Base-by-base conservation (phyloP, 1,140 invertebrate species). In the Drosophila insularis region DNA sequence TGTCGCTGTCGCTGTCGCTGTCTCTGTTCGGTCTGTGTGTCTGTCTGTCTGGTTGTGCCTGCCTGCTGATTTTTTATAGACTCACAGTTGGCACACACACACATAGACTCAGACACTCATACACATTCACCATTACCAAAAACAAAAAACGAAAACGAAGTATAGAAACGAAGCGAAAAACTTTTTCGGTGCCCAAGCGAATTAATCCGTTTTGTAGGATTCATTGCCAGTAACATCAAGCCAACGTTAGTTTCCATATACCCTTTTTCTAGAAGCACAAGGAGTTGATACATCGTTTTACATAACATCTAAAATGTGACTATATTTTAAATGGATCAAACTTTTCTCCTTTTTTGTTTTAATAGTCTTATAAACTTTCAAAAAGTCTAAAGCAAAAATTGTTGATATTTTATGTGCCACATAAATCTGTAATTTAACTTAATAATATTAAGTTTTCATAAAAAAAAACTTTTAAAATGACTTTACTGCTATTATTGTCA, bases 201-300 rank as follows among this genome's bases (percentile, higher is more conserved):
- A 85, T 85, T 85, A 85, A 85, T 85, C 81, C 81, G 78, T 85
- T 50, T 85, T 85, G 78, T 85, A 85, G 81, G 81, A 85, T 80
- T 80, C 81, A 80, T 80, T 80, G 74, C 54, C 81, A 72, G 70
- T 80, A 77, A 85, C 81, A 85, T 75, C 31, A 71, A 76, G 55
- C 72, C 59, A 50, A 21, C 43, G 56, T 65, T n/a, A n/a, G n/a
- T 46, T 46, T 17, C 7, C 1, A 6, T 19, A 46, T 10, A 46
- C 8, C 0, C 14, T 46, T 10, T 14, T 4, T 2, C 4, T 0
- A 21, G 8, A 3, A 50, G 17, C 19, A 21, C 19, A 21, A 21
- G 11, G 8, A 21, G 10, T 50, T 50, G 32, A 32, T 32, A 32
- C 8, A 32, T 32, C 2, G 32, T 32, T 32, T 5, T 5, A 32